phyloP scores from a whole-genome alignment of 1,140 invertebrate species.

The Pogonognathellus flavescens region DNA sequence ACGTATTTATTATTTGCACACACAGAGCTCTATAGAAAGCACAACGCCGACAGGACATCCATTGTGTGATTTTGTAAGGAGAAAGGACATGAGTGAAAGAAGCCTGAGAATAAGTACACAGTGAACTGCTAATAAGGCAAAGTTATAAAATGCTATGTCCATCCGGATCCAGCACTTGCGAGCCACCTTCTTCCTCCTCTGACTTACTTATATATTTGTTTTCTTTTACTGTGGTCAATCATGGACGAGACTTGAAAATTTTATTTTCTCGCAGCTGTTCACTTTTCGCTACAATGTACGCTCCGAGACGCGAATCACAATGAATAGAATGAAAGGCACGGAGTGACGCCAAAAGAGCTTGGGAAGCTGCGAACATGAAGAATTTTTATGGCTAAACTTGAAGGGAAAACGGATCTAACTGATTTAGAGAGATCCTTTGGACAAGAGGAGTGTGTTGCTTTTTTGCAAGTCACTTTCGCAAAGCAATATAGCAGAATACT shows the following conservation, averaged over 20 bases:
- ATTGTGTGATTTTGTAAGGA: too few species aligned
- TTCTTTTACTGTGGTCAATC: conserved; percentile 23
- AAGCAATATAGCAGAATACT: too few species aligned
- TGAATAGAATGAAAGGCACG: neutral
- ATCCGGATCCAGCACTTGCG: neutral
- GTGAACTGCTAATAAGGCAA: conserved; percentile 2
- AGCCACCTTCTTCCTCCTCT: neutral
- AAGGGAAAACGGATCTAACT: conserved; percentile 30
- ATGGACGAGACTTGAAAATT: conserved; percentile 14
- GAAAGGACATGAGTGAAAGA: too few species aligned
- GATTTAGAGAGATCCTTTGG: conserved; percentile 37
- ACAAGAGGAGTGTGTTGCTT: conserved; percentile 39
- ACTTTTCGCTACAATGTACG: neutral
- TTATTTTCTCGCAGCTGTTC: conserved; percentile 17
- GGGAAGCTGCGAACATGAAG: conserved; percentile 13
- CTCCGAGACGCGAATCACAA: neutral
- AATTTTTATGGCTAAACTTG: conserved; percentile 39
- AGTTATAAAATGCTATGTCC: neutral
- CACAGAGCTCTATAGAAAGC: too few species aligned
- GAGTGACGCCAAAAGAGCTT: conserved; percentile 12
- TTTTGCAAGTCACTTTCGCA: neutral
- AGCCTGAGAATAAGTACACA: neutral
- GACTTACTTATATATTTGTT: conserved; percentile 5
- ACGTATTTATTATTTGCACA: too few species aligned
- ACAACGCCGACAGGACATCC: too few species aligned